Evolutionary conservation across 2,113 vertebrate genomes (phyloP).

Genomic region (Pithys albifrons): DNA sequence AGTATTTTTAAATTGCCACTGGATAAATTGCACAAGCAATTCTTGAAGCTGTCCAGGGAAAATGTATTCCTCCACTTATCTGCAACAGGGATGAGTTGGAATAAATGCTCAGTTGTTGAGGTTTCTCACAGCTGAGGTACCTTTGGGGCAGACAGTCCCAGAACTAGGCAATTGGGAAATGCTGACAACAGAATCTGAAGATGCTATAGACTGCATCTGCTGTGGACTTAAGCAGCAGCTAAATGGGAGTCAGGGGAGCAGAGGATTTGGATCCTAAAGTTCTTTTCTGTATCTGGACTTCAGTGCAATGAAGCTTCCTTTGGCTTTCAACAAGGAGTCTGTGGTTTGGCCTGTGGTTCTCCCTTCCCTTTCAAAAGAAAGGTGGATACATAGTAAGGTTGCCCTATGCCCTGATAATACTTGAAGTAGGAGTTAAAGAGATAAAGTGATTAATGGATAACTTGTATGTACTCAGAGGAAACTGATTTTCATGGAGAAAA

Average conservation of each 20-base stretch:
- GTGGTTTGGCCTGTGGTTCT: background rate
- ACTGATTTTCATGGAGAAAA: background rate
- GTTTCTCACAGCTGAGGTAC: background rate
- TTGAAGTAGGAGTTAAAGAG: background rate
- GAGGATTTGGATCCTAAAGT: background rate
- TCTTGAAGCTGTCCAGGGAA: background rate
- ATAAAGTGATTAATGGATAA: background rate
- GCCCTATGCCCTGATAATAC: background rate
- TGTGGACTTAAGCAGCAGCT: background rate
- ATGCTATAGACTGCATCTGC: background rate
- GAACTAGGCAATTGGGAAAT: background rate
- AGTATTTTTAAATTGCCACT: background rate
- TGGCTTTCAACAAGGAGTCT: background rate
- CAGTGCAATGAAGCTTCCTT: background rate
- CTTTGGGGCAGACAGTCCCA: background rate
- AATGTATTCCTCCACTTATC: background rate
- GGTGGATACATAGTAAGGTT: background rate
- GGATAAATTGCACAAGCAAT: background rate
- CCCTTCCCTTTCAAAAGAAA: background rate
- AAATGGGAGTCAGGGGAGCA: background rate
- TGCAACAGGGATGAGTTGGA: background rate
- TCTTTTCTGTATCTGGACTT: background rate
- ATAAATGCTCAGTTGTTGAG: background rate
- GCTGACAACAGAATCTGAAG: background rate
- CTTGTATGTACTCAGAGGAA: background rate